A percentile compares a stretch with the other conserved stretches of the same genome.
These are phyloP conservation scores for Cygnus atratus DNA, from an alignment of 2,113 vertebrate species.

Conservation along the genomic window DNA sequence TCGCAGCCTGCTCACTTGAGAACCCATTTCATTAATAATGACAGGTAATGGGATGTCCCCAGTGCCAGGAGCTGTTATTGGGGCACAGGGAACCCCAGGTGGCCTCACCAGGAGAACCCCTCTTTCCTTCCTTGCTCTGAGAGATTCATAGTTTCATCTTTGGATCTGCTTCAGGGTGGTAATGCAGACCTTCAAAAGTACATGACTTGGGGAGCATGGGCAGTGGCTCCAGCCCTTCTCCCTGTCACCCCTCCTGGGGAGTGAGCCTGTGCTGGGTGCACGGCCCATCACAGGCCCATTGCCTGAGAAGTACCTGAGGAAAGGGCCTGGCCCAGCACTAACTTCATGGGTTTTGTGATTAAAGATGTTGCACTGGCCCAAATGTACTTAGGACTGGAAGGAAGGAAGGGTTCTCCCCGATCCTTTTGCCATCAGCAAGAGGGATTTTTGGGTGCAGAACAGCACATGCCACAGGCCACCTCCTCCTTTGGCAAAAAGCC, in stretches of 20 bases:
- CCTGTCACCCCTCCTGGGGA: too few relatives aligned
- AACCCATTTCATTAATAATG: background rate
- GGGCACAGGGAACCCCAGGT: accelerated
- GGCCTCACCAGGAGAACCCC: background rate
- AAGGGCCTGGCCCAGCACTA: background rate
- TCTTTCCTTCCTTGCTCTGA: background rate
- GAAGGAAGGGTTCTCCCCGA: background rate
- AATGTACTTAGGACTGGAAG: background rate
- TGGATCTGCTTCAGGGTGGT: too few relatives aligned
- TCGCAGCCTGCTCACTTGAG: background rate
- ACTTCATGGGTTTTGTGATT: background rate
- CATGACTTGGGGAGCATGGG: too few relatives aligned
- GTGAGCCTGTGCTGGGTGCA: too few relatives aligned
- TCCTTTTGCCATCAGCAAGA: background rate
- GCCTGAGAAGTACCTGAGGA: background rate
- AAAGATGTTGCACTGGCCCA: background rate
- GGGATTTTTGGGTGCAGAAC: background rate
- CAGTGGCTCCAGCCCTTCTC: too few relatives aligned
- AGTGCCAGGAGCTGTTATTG: background rate
- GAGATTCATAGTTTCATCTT: background rate
- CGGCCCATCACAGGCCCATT: background rate
- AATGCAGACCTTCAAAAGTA: too few relatives aligned
- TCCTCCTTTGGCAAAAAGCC: background rate
- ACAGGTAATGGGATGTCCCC: background rate
- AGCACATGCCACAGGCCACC: background rate